Evolutionary conservation across 2,797 vertebrate genomes (phyloP).

Genomic region (Acridotheres tristis): DNA sequence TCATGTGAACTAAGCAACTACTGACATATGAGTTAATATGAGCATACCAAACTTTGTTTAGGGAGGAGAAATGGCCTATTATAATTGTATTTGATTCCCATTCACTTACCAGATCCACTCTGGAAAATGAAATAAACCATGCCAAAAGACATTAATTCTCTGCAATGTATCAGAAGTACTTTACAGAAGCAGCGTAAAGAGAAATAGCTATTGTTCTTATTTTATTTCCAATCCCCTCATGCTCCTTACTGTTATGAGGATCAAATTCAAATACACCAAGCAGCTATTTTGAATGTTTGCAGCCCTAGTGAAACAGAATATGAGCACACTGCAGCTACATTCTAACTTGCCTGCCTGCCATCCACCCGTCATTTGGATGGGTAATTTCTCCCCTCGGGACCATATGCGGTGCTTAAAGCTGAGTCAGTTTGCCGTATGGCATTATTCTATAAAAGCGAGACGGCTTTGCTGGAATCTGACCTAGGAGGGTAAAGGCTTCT

Average conservation of each 20-base stretch:
- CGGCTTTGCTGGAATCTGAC: conserved; percentile 50
- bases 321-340: conserved; percentile 21
- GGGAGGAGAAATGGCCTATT: conserved; percentile 48
- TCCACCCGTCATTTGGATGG: conserved; percentile 51
- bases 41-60: conserved; percentile 62
- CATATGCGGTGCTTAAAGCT: conserved; percentile 41
- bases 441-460: conserved; percentile 28
- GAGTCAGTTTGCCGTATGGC: conserved; percentile 48
- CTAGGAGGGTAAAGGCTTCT: conserved; percentile 42
- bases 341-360: conserved; percentile 45
- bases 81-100: conserved; percentile 54
- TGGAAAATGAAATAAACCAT: conserved; percentile 64
- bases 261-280: conserved; percentile 58
- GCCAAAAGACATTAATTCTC: conserved; percentile 63
- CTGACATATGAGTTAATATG: conserved; percentile 36
- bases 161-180: conserved; percentile 39
- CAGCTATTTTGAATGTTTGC: conserved; percentile 54
- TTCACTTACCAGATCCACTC: conserved; percentile 55
- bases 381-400: conserved; percentile 40
- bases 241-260: conserved; percentile 43
- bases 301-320: conserved; percentile 43
- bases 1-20: conserved; percentile 36
- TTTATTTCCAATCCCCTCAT: conserved; percentile 44
- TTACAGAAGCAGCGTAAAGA: conserved; percentile 45
- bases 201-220: conserved; percentile 52